These are phyloP conservation scores for Drosophila ficusphila DNA, from an alignment of 1,140 invertebrate species.

Conservation along the genomic window DNA sequence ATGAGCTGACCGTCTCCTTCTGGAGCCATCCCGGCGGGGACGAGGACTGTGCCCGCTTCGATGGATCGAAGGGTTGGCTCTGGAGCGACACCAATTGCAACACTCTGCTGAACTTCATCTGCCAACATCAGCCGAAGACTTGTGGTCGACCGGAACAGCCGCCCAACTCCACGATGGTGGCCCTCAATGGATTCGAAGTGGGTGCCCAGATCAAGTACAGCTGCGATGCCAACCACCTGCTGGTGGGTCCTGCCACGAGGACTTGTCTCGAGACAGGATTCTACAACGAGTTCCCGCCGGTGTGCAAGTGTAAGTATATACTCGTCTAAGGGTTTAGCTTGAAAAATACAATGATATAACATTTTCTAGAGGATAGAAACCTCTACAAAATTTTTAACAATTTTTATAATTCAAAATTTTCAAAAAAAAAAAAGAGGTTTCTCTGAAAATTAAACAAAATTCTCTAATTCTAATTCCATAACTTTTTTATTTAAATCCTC, in stretches of 20 bases:
- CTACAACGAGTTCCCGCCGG: conserved; percentile 96
- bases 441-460: too few species aligned
- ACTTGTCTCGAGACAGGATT: conserved; percentile 96
- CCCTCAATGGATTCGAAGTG: conserved; percentile 90
- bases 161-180: conserved; percentile 94
- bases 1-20: conserved; percentile 95
- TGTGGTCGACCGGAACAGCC: conserved; percentile 96
- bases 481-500: too few species aligned
- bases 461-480: too few species aligned
- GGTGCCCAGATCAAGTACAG: conserved; percentile 94
- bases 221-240: conserved; percentile 93
- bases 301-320: conserved; percentile 92
- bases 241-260: conserved; percentile 92
- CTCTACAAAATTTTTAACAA: too few species aligned
- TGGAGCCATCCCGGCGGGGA: conserved; percentile 94
- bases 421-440: too few species aligned
- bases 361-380: too few species aligned
- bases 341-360: too few species aligned
- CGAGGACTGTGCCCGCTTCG: conserved; percentile 95
- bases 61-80: conserved; percentile 96
- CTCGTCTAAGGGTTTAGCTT: too few species aligned
- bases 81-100: conserved; percentile 97
- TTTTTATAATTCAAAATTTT: too few species aligned
- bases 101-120: conserved; percentile 94
- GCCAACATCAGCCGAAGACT: conserved; percentile 95